Evolutionary conservation across 2,113 vertebrate species (phyloP).

Genomic region (Sapayoa aenigma): DNA sequence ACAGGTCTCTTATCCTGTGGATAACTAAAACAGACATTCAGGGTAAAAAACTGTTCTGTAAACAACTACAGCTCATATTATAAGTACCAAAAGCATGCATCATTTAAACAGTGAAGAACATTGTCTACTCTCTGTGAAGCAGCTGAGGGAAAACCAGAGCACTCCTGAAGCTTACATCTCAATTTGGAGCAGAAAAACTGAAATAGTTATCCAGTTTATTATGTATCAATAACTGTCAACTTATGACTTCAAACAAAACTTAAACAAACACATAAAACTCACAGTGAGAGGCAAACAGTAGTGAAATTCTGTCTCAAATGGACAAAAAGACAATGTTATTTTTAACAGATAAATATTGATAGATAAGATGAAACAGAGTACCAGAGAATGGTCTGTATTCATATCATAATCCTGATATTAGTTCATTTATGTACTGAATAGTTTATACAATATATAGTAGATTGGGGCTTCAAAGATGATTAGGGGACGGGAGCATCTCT

Average conservation of each 20-base stretch:
- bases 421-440: background rate
- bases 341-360: background rate
- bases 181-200: background rate
- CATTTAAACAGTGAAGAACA: background rate
- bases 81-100: background rate
- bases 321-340: background rate
- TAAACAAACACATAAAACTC: background rate
- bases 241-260: background rate
- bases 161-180: background rate
- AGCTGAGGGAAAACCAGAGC: background rate
- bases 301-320: background rate
- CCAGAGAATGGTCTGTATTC: background rate
- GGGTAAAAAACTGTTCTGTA: background rate
- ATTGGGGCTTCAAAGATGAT: background rate
- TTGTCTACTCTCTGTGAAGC: background rate
- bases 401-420: background rate
- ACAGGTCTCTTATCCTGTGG: conserved; percentile 92
- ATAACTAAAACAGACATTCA: conserved; percentile 79
- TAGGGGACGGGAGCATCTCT: background rate
- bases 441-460: background rate
- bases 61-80: background rate
- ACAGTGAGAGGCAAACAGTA: background rate
- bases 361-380: background rate
- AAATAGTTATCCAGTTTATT: background rate
- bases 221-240: background rate